Base-by-base conservation (phyloP, 2,797 vertebrate genomes). In the Odontamblyopus lacepedii region DNA sequence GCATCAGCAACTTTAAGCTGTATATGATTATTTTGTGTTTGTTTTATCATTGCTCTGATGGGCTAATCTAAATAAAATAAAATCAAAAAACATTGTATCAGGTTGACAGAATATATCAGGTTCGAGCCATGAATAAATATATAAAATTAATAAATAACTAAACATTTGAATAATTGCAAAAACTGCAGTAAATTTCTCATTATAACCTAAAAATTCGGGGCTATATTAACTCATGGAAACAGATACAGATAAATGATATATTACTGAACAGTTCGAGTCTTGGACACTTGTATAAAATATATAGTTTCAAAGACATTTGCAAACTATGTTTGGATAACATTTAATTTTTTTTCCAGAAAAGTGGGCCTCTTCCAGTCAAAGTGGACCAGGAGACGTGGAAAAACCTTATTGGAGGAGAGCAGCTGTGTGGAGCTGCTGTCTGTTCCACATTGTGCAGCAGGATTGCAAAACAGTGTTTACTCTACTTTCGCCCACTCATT, bases 381-480 rank as follows among this genome's bases (percentile, higher is more conserved):
- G 76, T 67, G 9, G 75, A 86, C 71, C 80, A 26, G 71, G 78
- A 53, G 70, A 72, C 71, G 68, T 70, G 23, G 56, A 27, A 2
- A 66, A 69, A 83, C 41, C 5, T 38, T 79, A 89, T 87, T 83
- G 78, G 70, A 56, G 64, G 60, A 66, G 78, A 69, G 76, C 86
- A 85, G 88, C 85, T 83, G 82, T 83, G 53, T 38, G 64, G 71
- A 77, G 74, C 82, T 73, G 65, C 77, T 82, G 69, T 79, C 84
- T 75, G 66, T 87, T 83, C 78, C 85, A 72, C 82, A 70, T 79
- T 70, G 73, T 81, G 81, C 75, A 85, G 61, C 50, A 44, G 81
- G 67, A 75, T 89, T 90, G 88, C 84, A 86, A 87, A 92, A 90
- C 27, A 7, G 76, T 90, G 88, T 91, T 91, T 89, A 90, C 81